Base-by-base conservation (phyloP, 2,888 invertebrate species). In the Gastracanthus pulcherrimus region DNA sequence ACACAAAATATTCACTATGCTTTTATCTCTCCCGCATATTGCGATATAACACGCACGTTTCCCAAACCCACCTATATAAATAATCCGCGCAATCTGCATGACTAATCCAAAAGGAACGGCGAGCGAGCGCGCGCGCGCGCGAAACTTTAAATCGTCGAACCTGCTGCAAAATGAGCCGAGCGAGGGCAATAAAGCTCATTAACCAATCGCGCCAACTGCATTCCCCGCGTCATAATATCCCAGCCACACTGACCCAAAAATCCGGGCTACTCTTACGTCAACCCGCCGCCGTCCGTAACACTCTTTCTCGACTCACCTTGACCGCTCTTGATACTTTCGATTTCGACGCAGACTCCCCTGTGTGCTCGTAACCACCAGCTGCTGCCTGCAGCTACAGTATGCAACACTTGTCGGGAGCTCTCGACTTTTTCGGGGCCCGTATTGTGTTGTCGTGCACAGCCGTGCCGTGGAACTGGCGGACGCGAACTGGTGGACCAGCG, bases 401-500 rank as follows among this genome's bases (percentile, higher is more conserved):
- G n/a, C 45, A 13, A n/a, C 13, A n/a, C 13, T 3, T 45, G 45
- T 9, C 4, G 38, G 38, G 38, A 9, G 16, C 7, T 4, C 45
- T 34, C 31, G 19, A n/a, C n/a, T n/a, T n/a, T n/a, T n/a, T n/a
- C n/a, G n/a, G n/a, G n/a, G n/a, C 38, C 23, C 38, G 6, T 38
- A 11, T 51, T 36, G 34, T 7, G 11, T 23, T 60, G 3, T 45
- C n/a, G 55, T 29, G 29, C 19, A n/a, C 70, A 26, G 48, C 48
- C 34, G 66, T 19, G 3, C 78, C 75, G 77, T 71, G 62, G 67
- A 76, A 83, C 83, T 83, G 82, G 41, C 67, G 55, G 62, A 41
- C 64, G 34, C 79, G 83, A 81, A 80, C 76, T 84, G 82, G 76
- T 82, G 84, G 84, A 84, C 82, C 84, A 79, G 81, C 80, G 82